Evolutionary conservation across 1,140 invertebrate genomes (phyloP), one percentile per base, ranked within the genome.

Genomic region (Condylostylus longicornis): DNA sequence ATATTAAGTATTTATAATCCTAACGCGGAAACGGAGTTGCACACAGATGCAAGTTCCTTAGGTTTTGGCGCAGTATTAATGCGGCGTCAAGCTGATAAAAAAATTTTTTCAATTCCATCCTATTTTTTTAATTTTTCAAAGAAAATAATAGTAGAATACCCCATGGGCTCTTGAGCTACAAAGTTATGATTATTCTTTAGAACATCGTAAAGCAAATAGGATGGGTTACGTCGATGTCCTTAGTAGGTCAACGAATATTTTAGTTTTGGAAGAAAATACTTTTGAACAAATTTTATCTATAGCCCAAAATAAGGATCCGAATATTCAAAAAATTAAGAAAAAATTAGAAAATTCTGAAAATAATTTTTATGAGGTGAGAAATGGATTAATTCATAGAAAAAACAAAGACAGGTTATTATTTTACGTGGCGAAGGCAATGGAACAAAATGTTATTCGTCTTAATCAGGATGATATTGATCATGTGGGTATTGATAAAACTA

Each of bases 91-190:
- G 17, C 27, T 15, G 44, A 53, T 40, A 38, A 27, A 7, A 44
- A 44, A n/a, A n/a, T n/a, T n/a, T n/a, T n/a, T n/a, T n/a, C n/a
- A n/a, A 31, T 37, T 31, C 23, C 46, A 54, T 38, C 63, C 51
- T 17, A 44, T 66, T 4, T 58, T 50, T 29, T 68, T n/a, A n/a
- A 66, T 48, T 58, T 59, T 15, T 60, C 57, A 15, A 45, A 54
- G 19, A 42, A 40, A 18, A 42, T 65, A 5, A 44, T 38, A 5
- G 43, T 46, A 3, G 38, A 49, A 64, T 5, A 51, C 58, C 4
- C 42, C 60, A 19, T 64, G 58, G 23, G 51, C 54, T 14, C 28
- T 54, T 22, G 20, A 46, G 27, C 25, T 45, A 10, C 30, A 42
- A 35, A 33, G 37, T 27, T 45, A 21, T 37, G 33, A 42, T 20